phyloP scores from a whole-genome alignment of 92 coral and sea anemone species.

The Umimayanthus kanabou region DNA sequence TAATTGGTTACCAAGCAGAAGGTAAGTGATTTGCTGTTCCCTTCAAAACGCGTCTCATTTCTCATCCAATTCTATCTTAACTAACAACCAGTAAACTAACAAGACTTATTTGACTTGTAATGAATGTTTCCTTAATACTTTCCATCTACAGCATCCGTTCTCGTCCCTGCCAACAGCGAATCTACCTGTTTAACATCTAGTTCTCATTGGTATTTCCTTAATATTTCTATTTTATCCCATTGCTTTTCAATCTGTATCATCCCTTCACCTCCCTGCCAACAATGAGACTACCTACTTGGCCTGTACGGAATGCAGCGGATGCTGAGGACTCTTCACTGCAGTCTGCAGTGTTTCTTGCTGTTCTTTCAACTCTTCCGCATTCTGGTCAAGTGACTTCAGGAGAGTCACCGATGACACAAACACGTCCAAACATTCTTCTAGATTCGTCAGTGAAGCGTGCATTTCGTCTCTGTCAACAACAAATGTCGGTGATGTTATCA shows the following conservation, averaged over 20 bases:
- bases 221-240: not conserved
- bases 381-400: constrained; percentile 75
- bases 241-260: not conserved
- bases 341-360: constrained; percentile 84
- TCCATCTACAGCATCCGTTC: not conserved
- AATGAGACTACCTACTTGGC: constrained; percentile 74
- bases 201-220: not conserved
- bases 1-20: not conserved
- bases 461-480: constrained; percentile 74
- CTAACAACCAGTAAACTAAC: not conserved
- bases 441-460: constrained; percentile 63
- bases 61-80: not conserved
- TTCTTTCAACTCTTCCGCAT: constrained; percentile 79
- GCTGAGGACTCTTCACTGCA: constrained; percentile 83
- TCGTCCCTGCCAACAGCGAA: not conserved
- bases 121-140: not conserved
- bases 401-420: constrained; percentile 77
- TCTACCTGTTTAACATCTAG: not conserved
- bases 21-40: not conserved
- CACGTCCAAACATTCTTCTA: constrained; percentile 71
- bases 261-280: not conserved
- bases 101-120: not conserved
- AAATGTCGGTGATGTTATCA: not conserved
- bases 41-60: not conserved
- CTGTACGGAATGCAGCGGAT: constrained; percentile 90